Evolutionary conservation across 53 echinoderm and acorn worm species (phyloP).

Genomic region (Temnopleurus reevesii): DNA sequence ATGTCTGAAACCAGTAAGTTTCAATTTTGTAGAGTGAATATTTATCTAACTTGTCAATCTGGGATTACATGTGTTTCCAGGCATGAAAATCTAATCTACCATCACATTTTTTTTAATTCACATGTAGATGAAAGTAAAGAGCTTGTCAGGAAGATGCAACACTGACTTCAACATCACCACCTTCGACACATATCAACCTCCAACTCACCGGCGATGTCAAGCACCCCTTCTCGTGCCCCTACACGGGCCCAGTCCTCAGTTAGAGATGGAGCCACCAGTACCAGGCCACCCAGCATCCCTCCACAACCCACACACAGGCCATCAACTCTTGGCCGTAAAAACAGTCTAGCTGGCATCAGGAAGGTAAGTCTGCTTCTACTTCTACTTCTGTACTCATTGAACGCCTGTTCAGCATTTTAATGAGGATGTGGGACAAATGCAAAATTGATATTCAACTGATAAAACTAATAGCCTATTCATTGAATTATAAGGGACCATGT

Average conservation of each 20-base stretch:
- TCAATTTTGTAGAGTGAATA: too few species aligned
- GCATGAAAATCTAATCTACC: too few species aligned
- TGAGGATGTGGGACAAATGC: too few species aligned
- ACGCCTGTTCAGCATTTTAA: too few species aligned
- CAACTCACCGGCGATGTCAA: not conserved
- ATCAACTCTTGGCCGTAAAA: not conserved
- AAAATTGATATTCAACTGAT: too few species aligned
- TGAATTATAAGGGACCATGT: too few species aligned
- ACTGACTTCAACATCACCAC: not conserved
- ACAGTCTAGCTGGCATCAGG: not conserved
- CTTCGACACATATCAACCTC: not conserved
- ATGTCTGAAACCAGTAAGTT: too few species aligned
- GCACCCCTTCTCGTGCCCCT: slow-evolving; percentile 18
- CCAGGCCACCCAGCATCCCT: not conserved
- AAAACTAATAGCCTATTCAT: too few species aligned
- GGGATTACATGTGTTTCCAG: too few species aligned
- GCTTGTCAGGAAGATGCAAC: not conserved
- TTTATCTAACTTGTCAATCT: too few species aligned
- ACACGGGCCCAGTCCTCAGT: not conserved
- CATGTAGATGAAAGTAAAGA: not conserved
- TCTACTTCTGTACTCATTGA: too few species aligned
- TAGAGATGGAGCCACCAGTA: not conserved
- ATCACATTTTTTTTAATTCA: too few species aligned
- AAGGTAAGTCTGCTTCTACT: not conserved
- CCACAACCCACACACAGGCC: not conserved